Base-by-base conservation (phyloP, 37 sponge, comb jelly and placozoan species). In the Beroe forskalii region DNA sequence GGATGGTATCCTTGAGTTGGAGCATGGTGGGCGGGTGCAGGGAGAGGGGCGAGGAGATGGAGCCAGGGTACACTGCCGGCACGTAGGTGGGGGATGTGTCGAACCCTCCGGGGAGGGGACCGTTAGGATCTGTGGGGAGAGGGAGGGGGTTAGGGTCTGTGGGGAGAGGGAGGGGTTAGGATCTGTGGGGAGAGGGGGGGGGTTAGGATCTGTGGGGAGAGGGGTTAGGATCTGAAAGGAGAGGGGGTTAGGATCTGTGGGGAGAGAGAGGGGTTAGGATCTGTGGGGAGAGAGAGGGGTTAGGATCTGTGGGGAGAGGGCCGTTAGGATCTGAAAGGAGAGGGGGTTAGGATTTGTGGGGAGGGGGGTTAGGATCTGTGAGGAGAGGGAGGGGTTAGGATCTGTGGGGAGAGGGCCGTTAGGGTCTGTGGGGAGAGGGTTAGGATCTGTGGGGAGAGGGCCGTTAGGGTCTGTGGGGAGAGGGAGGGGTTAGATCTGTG, bases 11-110 rank as follows among this genome's bases (percentile, higher is more conserved):
- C 55, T 80, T 80, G 44, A 80, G 55, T 43, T 80, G 86, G 14
- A 80, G 55, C 86, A 80, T 80, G 55, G 86, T 80, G 86, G 86
- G 86, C 12, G 86, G 86, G 55, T 80, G 86, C 48, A 80, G 86
- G 35, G 72, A 32, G 27, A 12, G 3, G 86, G 86, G 86, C 4
- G 66, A 27, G 14, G 25, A 27, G 48, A 80, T 32, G 27, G 86
- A 80, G 55, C 55, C 55, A 33, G 86, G 86, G 55, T 80, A 80
- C 30, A 80, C 48, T 8, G 86, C 86, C 0, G 86, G 86, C 24
- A 80, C 86, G 31, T 80, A 80, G 19, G 86, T 80, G n/a, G 86
- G 86, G 25, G 86, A 44, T 8, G 86, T 80, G 86, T 80, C 86
- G 17, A 80, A 44, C 42, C 86, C 86, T 44, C 86, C 86, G 9